Conservation (phyloP, 2,113 vertebrate genomes). For the Trinectes maculatus region DNA sequence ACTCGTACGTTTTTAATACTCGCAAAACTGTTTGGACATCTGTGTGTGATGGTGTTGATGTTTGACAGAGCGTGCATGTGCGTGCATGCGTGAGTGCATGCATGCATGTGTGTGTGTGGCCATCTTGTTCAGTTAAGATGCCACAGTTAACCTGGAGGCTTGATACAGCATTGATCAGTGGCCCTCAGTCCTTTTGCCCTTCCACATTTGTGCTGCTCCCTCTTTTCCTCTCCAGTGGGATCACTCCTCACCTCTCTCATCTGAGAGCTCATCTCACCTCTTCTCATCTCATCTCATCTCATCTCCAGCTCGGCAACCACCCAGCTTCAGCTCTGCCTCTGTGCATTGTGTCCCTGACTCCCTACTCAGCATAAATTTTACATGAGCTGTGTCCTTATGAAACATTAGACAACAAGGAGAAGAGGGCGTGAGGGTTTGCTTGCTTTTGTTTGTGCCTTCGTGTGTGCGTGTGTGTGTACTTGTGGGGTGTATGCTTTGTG, state of each 20-base stretch:
- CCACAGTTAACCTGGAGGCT: slow-evolving; percentile 42
- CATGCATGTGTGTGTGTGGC: slow-evolving; percentile 2
- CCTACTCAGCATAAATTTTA: slow-evolving; percentile 67
- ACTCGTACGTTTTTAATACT: slow-evolving; percentile 88
- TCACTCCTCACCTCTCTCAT: slow-evolving; percentile 35
- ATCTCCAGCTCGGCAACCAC: slow-evolving; percentile 24
- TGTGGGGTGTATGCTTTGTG: slow-evolving; percentile 21
- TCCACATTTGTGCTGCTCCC: slow-evolving; percentile 42
- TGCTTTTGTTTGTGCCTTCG: not conserved
- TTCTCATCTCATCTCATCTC: slow-evolving; percentile 25
- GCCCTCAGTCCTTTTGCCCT: slow-evolving; percentile 28
- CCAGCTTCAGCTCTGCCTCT: slow-evolving; percentile 38
- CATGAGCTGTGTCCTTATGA: slow-evolving; percentile 73
- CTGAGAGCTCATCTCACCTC: slow-evolving; percentile 29
- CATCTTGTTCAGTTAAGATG: slow-evolving; percentile 37
- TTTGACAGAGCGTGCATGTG: not conserved
- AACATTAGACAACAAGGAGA: slow-evolving; percentile 56
- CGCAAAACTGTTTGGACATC: not conserved
- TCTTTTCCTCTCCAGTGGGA: slow-evolving; percentile 33
- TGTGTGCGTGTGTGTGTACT: slow-evolving; percentile 16
- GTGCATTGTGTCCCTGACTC: slow-evolving; percentile 53
- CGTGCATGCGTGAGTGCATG: not conserved
- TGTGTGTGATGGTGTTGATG: not conserved
- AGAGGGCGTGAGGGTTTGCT: slow-evolving; percentile 38
- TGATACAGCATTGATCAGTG: slow-evolving; percentile 54